Base-by-base conservation (phyloP, 2,797 vertebrate species). In the Cirrhinus mrigala region DNA sequence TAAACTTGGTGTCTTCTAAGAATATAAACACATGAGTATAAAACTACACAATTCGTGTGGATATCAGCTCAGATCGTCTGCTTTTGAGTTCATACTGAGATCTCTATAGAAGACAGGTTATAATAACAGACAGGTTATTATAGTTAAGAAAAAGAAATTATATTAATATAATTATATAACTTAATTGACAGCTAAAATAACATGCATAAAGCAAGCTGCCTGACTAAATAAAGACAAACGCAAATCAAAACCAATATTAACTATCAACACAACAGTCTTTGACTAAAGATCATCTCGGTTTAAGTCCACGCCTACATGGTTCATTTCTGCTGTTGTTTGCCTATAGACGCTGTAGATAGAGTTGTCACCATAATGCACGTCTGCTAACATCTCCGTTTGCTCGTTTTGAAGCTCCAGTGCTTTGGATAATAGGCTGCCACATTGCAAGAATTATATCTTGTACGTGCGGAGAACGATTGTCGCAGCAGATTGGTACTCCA, bases 401-500 rank as follows among this genome's bases (percentile, higher is more conserved):
- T 50, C 20, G 12, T 76, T 76, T 70, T 83, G 24, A 79, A 75
- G 81, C 87, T 83, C 22, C 80, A 80, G 10, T 66, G 83, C 74
- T 54, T 78, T 77, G 24, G 46, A 85, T 74, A 85, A 87, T 46
- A 87, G 29, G 74, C 46, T 71, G 69, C 56, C 46, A 37, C 18
- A 79, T 50, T 50, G 79, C 33, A 62, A 58, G 77, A 73, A 69
- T 86, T 56, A 75, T 48, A 74, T 80, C 48, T 79, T 80, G 14
- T 40, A 66, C 29, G 37, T 48, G 50, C 14, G 6, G 24, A 64
- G 52, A 73, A 24, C 66, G 76, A 82, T 27, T 37, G 37, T 79
- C 66, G 60, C 62, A 73, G 75, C 75, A 79, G 81, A 86, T 71
- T 70, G 74, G 60, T 75, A n/a, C 60, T 73, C 85, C 54, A 22